Evolutionary conservation across 2,888 invertebrate species (phyloP).

Genomic region (Myopa tessellatipennis): DNA sequence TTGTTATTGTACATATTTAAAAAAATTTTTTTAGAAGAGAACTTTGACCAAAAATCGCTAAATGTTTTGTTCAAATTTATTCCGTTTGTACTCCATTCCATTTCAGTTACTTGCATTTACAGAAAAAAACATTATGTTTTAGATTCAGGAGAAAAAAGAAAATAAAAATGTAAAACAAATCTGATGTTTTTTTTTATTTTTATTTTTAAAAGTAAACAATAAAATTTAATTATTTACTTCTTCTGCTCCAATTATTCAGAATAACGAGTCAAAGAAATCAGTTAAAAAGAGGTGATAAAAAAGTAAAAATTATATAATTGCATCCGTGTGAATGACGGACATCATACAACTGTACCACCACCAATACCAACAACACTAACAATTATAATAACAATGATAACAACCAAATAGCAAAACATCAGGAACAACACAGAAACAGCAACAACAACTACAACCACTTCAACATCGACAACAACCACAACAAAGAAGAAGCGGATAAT

Average conservation of each 20-base stretch:
- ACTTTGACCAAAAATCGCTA: no score
- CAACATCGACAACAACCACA: constrained; percentile 12
- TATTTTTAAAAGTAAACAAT: not conserved
- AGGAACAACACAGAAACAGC: not conserved
- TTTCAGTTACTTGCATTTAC: no score
- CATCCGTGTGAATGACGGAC: constrained; percentile 3
- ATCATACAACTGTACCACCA: not conserved
- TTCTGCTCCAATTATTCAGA: constrained; percentile 30
- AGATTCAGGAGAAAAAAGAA: constrained; percentile 1
- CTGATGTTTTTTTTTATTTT: no score
- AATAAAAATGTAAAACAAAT: no score
- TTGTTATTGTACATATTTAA: no score
- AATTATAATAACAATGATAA: not conserved
- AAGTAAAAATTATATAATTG: constrained; percentile 7
- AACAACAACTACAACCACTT: not conserved
- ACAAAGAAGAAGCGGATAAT: constrained; percentile 2
- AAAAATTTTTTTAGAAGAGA: no score
- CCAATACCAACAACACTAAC: not conserved
- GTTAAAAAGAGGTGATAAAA: not conserved
- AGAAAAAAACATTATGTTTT: no score
- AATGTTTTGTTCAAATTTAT: no score
- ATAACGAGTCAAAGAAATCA: constrained; percentile 2
- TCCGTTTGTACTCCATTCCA: no score
- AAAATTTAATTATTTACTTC: not conserved
- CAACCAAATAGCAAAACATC: no score